Base-by-base conservation (phyloP, 2,113 vertebrate species). In the Actenoides hombroni region DNA sequence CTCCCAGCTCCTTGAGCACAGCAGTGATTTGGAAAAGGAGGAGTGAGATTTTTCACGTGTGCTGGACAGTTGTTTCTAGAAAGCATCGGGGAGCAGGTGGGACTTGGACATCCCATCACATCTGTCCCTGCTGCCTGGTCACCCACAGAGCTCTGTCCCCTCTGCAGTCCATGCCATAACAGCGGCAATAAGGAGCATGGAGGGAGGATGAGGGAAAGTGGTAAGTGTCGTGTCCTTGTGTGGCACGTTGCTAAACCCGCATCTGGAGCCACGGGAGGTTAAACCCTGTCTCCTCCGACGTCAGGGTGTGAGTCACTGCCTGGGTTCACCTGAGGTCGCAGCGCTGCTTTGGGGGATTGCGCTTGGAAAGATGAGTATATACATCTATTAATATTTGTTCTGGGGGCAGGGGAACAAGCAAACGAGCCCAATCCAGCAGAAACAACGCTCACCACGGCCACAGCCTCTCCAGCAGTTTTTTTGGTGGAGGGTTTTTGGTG, bases 111-210 rank as follows among this genome's bases (percentile, higher is more conserved):
- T 35, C 44, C 40, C 39, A 5, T 31, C 4, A 2, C n/a, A 37
- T 37, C 78, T 2, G 0, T 40, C 48, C 56, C 51, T 7, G 5
- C 60, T 71, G 51, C 83, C 74, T 4, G 35, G 24, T 6, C 3
- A 40, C 12, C 12, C 0, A 0, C 1, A 18, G n/a, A 10, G 26
- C 53, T 46, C 37, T 46, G 39, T 13, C 53, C 67, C 48, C 18
- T 0, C 21, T 3, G 10, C 0, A 1, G 33, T 23, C 54, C 5
- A 0, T 39, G 19, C 31, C 31, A 1, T 3, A 11, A 42, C 3
- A 28, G 28, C 42, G 8, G 25, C 2, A 0, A 4, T 1, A 25
- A 29, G 54, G 1, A 11, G 19, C 4, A 11, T 2, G 19, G 44
- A 14, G 29, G 40, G 31, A 79, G 71, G 44, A 53, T 15, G 15